These are phyloP conservation scores for Eonycteris spelaea DNA, from an alignment of 2,113 vertebrate genomes.

Conservation along the genomic window DNA sequence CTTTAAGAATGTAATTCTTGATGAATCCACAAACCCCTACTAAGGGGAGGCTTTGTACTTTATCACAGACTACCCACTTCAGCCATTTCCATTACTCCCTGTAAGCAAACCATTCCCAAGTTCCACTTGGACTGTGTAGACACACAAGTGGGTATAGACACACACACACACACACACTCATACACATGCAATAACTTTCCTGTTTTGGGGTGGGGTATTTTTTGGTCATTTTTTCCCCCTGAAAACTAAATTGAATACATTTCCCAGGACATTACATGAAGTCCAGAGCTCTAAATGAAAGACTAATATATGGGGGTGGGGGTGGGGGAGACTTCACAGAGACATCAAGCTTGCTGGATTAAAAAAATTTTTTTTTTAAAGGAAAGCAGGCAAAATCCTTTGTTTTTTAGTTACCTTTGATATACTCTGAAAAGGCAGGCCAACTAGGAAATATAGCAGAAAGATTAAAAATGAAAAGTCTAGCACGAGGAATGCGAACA, in stretches of 20 bases:
- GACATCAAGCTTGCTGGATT: not conserved
- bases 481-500: slow-evolving; percentile 73
- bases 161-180: not conserved
- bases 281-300: not conserved
- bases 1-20: not conserved
- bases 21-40: not conserved
- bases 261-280: not conserved
- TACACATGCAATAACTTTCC: not conserved
- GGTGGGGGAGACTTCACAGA: not conserved
- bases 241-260: not conserved
- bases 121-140: not conserved
- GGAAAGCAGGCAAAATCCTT: not conserved
- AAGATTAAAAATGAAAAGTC: slow-evolving; percentile 39
- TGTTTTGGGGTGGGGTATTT: not conserved
- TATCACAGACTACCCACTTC: too few relatives aligned
- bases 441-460: slow-evolving; percentile 34
- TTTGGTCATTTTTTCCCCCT: not conserved
- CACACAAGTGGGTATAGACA: rapidly evolving
- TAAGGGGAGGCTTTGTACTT: not conserved
- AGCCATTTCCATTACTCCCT: not conserved
- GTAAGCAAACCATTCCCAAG: not conserved
- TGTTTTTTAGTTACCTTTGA: not conserved
- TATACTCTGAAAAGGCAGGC: slow-evolving; percentile 29
- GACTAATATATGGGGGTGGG: not conserved
- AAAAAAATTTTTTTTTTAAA: not conserved